Conservation (phyloP, 2,888 invertebrate species). For the Zaprionus lineosus region DNA sequence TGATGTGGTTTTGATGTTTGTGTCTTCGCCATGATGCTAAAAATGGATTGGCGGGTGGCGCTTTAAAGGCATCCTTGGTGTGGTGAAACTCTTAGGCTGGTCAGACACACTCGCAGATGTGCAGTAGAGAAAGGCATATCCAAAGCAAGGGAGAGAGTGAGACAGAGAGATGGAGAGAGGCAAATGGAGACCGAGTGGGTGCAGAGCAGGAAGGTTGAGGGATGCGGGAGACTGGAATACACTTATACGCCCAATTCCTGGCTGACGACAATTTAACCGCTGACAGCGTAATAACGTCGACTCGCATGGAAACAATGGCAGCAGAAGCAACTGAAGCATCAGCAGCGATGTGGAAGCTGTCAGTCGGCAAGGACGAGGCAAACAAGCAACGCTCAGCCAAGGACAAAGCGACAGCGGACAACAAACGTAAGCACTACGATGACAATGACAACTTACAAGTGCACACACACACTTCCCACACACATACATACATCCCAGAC, state of each 20-base stretch:
- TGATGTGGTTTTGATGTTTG: conserved; percentile 76
- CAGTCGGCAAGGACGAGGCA: conserved; percentile 58
- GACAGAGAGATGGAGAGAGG: background rate
- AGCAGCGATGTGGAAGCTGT: conserved; percentile 58
- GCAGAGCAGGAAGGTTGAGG: too few species aligned
- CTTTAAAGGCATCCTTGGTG: conserved; percentile 42
- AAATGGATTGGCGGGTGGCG: conserved; percentile 31
- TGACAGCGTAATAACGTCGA: conserved; percentile 68
- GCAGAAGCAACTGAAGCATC: conserved; percentile 2
- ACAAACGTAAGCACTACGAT: conserved; percentile 38
- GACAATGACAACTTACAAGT: conserved; percentile 62
- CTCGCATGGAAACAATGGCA: conserved; percentile 51
- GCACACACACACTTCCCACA: conserved; percentile 40
- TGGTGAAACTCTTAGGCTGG: conserved; percentile 44
- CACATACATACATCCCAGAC: background rate
- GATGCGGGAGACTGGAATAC: too few species aligned
- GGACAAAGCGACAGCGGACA: conserved; percentile 45
- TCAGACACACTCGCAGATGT: conserved; percentile 21
- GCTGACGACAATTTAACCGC: conserved; percentile 55
- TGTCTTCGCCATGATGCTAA: conserved; percentile 37
- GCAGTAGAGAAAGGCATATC: background rate
- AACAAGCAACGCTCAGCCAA: conserved; percentile 56
- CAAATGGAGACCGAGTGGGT: too few species aligned
- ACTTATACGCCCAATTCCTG: conserved; percentile 42
- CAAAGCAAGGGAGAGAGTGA: background rate